These are phyloP conservation scores for Drosophila asahinai DNA, from an alignment of 1,140 invertebrate genomes.

Conservation along the genomic window DNA sequence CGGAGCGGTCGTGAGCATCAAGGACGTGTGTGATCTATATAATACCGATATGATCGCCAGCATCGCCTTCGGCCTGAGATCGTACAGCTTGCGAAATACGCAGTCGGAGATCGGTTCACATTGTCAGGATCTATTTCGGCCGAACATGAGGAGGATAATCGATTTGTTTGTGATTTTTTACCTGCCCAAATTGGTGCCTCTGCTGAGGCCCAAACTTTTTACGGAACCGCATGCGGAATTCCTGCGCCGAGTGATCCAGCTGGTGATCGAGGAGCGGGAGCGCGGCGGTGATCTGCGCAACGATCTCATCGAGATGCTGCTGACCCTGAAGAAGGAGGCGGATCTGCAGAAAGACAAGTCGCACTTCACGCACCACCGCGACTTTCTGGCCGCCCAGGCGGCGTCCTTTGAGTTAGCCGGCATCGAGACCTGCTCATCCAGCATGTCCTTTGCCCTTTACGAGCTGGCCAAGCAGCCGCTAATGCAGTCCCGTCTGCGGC, in stretches of 20 bases:
- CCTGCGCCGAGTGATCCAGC: conserved; percentile 78
- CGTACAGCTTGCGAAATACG: conserved; percentile 86
- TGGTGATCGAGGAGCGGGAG: conserved; percentile 84
- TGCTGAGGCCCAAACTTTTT: conserved; percentile 67
- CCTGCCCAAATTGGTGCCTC: conserved; percentile 79
- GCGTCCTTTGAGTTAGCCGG: conserved; percentile 91
- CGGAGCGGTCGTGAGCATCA: conserved; percentile 78
- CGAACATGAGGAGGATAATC: conserved; percentile 86
- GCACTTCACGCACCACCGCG: conserved; percentile 77
- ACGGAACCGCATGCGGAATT: conserved; percentile 71
- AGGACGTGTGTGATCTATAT: conserved; percentile 86
- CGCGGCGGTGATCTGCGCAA: conserved; percentile 74
- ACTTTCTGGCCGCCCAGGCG: conserved; percentile 88
- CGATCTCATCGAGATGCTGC: conserved; percentile 86
- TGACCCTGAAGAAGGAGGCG: conserved; percentile 85
- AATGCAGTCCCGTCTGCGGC: conserved; percentile 88
- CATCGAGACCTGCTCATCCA: conserved; percentile 91
- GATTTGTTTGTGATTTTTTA: conserved; percentile 86
- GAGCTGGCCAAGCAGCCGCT: conserved; percentile 89
- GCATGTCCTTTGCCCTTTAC: conserved; percentile 89
- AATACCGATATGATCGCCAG: conserved; percentile 88
- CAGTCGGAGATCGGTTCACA: conserved; percentile 85
- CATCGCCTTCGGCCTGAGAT: conserved; percentile 87
- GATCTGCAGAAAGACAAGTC: conserved; percentile 76
- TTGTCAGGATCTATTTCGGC: conserved; percentile 86